phyloP scores from a whole-genome alignment of 1,140 invertebrate genomes.

The Drosophila erecta region DNA sequence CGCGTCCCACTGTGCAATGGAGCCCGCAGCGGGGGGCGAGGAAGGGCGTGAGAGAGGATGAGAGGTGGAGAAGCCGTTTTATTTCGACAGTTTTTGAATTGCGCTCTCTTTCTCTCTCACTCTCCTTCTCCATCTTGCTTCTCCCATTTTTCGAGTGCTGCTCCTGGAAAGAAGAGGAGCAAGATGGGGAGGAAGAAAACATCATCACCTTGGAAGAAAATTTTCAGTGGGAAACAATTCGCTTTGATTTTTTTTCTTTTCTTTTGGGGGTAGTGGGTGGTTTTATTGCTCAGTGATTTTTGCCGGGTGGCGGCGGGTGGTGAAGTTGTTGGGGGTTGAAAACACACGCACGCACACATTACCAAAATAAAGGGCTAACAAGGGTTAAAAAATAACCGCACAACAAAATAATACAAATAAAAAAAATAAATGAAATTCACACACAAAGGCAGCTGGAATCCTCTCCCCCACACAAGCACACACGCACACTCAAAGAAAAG shows the following conservation, averaged over 20 bases:
- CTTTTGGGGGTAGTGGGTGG: slow-evolving; percentile 27
- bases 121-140: slow-evolving; percentile 8
- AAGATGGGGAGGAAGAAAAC: slow-evolving; percentile 23
- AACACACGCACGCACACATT: slow-evolving; percentile 14
- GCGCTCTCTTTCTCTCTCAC: slow-evolving; percentile 23
- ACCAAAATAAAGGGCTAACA: slow-evolving; percentile 59
- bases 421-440: slow-evolving; percentile 32
- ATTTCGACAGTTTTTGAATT: slow-evolving; percentile 81
- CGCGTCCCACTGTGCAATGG: background rate
- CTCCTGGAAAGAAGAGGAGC: slow-evolving; percentile 27
- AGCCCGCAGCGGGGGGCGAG: slow-evolving; percentile 11
- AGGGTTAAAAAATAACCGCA: slow-evolving; percentile 38
- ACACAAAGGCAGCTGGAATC: slow-evolving; percentile 48
- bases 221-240: slow-evolving; percentile 42
- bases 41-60: slow-evolving; percentile 4
- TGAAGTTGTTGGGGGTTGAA: slow-evolving; percentile 68
- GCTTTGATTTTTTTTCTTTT: background rate
- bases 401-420: slow-evolving; percentile 17
- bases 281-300: slow-evolving; percentile 38
- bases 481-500: slow-evolving; percentile 1
- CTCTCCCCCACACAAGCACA: slow-evolving; percentile 25
- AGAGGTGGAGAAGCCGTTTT: slow-evolving; percentile 64
- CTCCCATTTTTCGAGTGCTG: slow-evolving; percentile 36
- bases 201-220: slow-evolving; percentile 48
- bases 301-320: slow-evolving; percentile 22